Evolutionary conservation across 2,113 vertebrate species (phyloP).

Genomic region (Stigmatopora nigra): DNA sequence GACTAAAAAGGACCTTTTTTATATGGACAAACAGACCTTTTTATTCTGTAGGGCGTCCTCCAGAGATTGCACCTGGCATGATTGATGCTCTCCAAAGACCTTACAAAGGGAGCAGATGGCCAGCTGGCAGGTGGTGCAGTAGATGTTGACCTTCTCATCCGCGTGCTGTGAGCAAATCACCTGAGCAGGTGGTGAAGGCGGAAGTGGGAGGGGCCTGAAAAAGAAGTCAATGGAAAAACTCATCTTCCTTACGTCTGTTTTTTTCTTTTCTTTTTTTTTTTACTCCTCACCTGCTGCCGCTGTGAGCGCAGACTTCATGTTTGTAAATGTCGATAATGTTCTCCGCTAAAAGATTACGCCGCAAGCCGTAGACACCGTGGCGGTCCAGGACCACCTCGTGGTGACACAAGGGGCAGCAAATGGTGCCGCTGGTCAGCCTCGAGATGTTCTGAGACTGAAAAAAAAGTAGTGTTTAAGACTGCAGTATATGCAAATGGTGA

Average conservation of each 20-base stretch:
- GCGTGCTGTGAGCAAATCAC: slow-evolving; percentile 66
- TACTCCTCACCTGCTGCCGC: neutral
- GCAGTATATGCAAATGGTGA: neutral
- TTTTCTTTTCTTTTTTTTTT: neutral
- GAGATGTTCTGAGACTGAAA: slow-evolving; percentile 70
- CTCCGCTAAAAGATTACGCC: slow-evolving; percentile 74
- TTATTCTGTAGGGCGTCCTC: slow-evolving; percentile 64
- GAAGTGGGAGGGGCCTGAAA: slow-evolving; percentile 29
- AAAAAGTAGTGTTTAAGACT: slow-evolving; percentile 13
- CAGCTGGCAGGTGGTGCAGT: slow-evolving; percentile 67
- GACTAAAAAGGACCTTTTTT: neutral
- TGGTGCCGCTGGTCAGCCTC: slow-evolving; percentile 50
- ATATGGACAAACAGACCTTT: slow-evolving; percentile 55
- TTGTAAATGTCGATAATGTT: slow-evolving; percentile 78
- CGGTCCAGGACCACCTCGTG: slow-evolving; percentile 74
- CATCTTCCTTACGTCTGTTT: neutral
- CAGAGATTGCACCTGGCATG: slow-evolving; percentile 69
- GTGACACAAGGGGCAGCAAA: slow-evolving; percentile 62
- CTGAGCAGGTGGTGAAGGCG: slow-evolving; percentile 27
- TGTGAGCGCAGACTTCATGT: slow-evolving; percentile 55
- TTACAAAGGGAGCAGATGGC: slow-evolving; percentile 77
- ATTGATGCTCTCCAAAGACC: slow-evolving; percentile 73
- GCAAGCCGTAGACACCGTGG: slow-evolving; percentile 75
- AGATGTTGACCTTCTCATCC: slow-evolving; percentile 77
- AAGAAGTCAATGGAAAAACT: neutral